A percentile compares a stretch with the other conserved stretches of the same genome.
These are phyloP conservation scores for Laodelphax striatellus DNA, from an alignment of 1,140 invertebrate species.

Conservation along the genomic window DNA sequence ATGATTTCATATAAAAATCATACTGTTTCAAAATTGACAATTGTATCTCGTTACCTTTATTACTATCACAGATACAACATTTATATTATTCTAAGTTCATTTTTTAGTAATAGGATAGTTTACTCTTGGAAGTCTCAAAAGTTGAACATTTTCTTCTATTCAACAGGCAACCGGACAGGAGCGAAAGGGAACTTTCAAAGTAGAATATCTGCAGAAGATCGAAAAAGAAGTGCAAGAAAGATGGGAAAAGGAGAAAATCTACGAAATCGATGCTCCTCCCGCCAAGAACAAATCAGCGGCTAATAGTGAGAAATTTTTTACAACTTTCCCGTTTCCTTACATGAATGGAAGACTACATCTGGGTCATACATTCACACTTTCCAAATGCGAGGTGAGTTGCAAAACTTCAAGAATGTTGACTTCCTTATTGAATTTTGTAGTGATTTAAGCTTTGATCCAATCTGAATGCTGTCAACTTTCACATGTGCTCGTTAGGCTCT, in stretches of 20 bases:
- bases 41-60: too few species aligned
- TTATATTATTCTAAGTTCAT: too few species aligned
- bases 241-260: slow-evolving; percentile 70
- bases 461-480: too few species aligned
- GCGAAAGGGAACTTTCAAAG: slow-evolving; percentile 86
- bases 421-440: not conserved
- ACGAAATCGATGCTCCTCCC: slow-evolving; percentile 66
- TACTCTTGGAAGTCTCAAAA: too few species aligned
- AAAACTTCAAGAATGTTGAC: slow-evolving; percentile 4
- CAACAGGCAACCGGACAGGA: slow-evolving; percentile 35
- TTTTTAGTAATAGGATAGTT: too few species aligned
- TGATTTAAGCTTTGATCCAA: too few species aligned
- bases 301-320: slow-evolving; percentile 74
- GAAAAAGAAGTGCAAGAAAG: slow-evolving; percentile 70
- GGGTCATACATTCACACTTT: slow-evolving; percentile 94
- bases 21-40: too few species aligned
- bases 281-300: slow-evolving; percentile 31
- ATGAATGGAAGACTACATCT: slow-evolving; percentile 98
- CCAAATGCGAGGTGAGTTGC: slow-evolving; percentile 75
- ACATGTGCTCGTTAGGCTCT: too few species aligned
- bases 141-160: too few species aligned
- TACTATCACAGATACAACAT: too few species aligned
- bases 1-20: too few species aligned
- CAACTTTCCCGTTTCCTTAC: slow-evolving; percentile 96
- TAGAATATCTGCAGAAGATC: slow-evolving; percentile 79